phyloP scores from a whole-genome alignment of 2,888 invertebrate genomes.

The Hirtodrosophila cameraria region DNA sequence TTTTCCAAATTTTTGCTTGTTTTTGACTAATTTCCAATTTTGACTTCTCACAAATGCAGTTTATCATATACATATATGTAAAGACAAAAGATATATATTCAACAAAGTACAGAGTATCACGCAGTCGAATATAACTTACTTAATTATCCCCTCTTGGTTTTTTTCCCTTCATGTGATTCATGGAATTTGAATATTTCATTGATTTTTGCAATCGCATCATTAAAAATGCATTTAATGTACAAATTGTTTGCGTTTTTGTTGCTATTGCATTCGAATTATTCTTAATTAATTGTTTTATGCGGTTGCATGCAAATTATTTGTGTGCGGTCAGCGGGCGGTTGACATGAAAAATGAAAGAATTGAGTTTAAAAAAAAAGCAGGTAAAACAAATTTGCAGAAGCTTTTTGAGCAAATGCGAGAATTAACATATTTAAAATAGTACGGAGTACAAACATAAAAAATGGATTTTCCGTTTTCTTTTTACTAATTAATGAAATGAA shows the following conservation, averaged over 20 bases:
- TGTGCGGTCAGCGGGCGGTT: conserved; percentile 21
- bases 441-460: neutral
- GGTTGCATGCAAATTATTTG: conserved; percentile 33
- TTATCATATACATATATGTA: too few relatives aligned
- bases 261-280: conserved; percentile 35
- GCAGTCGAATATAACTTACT: neutral
- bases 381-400: neutral
- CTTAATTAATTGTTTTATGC: conserved; percentile 38
- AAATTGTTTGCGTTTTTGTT: conserved; percentile 10
- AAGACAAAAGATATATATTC: too few relatives aligned
- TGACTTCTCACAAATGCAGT: too few relatives aligned
- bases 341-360: neutral
- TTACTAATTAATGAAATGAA: conserved; percentile 62
- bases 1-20: too few relatives aligned
- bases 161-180: neutral
- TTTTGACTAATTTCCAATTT: too few relatives aligned
- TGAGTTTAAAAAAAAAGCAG: neutral
- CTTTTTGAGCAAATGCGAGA: neutral
- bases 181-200: conserved; percentile 44
- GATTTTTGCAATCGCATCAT: conserved; percentile 66
- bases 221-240: conserved; percentile 68
- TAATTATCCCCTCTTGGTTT: too few relatives aligned
- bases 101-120: conserved; percentile 1
- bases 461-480: neutral
- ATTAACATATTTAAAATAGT: conserved; percentile 1